Evolutionary conservation across 2,113 vertebrate species (phyloP).

Genomic region (Dryoscopus gambensis): DNA sequence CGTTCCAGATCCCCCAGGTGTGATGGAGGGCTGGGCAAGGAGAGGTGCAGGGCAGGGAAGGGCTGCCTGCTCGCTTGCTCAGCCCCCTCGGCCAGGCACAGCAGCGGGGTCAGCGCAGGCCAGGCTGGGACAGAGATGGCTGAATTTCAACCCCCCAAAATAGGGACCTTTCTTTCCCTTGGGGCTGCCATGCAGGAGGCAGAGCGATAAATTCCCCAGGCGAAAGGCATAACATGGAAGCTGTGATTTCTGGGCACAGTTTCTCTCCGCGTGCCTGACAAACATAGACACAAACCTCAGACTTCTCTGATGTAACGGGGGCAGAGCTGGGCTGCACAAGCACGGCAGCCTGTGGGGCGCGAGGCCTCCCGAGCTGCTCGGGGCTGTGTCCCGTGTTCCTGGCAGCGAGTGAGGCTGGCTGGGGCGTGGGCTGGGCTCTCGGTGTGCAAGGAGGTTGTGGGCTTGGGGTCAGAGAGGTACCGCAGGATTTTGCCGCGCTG

Average conservation of each 20-base stretch:
- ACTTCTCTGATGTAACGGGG: background rate
- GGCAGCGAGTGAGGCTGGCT: background rate
- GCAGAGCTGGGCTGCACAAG: background rate
- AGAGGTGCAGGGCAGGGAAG: background rate
- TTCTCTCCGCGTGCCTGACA: background rate
- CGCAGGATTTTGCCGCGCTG: background rate
- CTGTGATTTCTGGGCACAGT: background rate
- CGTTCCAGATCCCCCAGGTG: background rate
- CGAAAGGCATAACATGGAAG: background rate
- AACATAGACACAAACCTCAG: background rate
- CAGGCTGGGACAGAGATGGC: background rate
- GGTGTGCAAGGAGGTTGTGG: accelerated
- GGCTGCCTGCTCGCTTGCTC: background rate
- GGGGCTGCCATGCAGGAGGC: background rate
- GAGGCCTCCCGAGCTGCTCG: background rate
- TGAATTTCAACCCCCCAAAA: background rate
- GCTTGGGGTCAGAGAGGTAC: too few species aligned
- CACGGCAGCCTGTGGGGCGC: background rate
- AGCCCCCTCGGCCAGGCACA: background rate
- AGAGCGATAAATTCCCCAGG: background rate
- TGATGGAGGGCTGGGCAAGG: background rate
- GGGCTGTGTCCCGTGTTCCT: background rate
- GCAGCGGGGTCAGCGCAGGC: accelerated
- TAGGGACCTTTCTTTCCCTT: background rate
- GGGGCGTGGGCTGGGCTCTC: accelerated